Evolutionary conservation across 2,888 invertebrate species (phyloP).

Genomic region (Diarsia rubi): DNA sequence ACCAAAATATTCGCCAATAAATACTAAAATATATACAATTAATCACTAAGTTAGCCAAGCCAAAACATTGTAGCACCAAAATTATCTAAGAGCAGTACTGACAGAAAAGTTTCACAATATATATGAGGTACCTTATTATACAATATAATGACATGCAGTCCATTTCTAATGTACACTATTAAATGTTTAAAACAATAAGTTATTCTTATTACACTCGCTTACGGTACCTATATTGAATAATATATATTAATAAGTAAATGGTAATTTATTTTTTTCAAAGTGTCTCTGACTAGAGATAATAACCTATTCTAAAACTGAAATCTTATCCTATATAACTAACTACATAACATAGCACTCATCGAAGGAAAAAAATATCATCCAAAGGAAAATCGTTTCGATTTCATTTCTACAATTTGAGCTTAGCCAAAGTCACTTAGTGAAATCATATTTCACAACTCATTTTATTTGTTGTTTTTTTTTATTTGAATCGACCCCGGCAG

Average conservation of each 20-base stretch:
- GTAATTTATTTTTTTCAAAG: conserved; percentile 87
- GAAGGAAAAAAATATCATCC: conserved; percentile 80
- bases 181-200: conserved; percentile 84
- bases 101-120: conserved; percentile 88
- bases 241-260: conserved; percentile 89
- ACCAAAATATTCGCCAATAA: conserved; percentile 86
- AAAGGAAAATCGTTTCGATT: conserved; percentile 73
- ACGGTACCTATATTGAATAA: conserved; percentile 84
- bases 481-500: conserved; percentile 45
- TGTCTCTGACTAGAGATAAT: conserved; percentile 90
- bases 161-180: conserved; percentile 79
- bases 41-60: conserved; percentile 89
- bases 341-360: conserved; percentile 88
- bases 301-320: conserved; percentile 86
- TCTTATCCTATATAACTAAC: conserved; percentile 81
- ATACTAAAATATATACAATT: conserved; percentile 85
- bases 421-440: conserved; percentile 87
- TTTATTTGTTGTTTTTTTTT: conserved; percentile 45
- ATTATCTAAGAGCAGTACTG: conserved; percentile 83
- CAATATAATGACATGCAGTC: conserved; percentile 81
- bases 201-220: conserved; percentile 85
- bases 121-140: conserved; percentile 69
- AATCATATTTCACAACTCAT: conserved; percentile 85
- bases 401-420: conserved; percentile 86
- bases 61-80: conserved; percentile 90